These are phyloP conservation scores for Drosophila meridiana DNA, from an alignment of 2,888 invertebrate species.

Conservation along the genomic window DNA sequence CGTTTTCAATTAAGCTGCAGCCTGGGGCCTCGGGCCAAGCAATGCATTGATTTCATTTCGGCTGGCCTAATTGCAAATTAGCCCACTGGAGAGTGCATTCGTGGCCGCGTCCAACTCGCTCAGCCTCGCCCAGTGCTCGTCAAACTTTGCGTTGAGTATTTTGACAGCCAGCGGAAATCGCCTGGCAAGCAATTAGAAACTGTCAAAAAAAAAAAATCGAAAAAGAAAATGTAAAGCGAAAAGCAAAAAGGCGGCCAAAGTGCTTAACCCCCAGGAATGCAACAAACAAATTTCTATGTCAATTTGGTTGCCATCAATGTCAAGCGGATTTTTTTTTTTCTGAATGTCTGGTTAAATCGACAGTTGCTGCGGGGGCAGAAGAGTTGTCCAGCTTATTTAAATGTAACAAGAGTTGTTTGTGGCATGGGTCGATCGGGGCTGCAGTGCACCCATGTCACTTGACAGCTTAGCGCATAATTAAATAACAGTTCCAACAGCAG, in stretches of 20 bases:
- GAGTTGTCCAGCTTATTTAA: slow-evolving; percentile 46
- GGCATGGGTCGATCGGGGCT: slow-evolving; percentile 12
- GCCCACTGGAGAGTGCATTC: slow-evolving; percentile 48
- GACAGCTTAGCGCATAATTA: slow-evolving; percentile 78
- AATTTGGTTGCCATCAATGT: slow-evolving; percentile 76
- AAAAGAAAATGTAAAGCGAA: slow-evolving; percentile 9
- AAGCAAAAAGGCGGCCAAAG: slow-evolving; percentile 19
- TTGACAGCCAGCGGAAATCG: slow-evolving; percentile 65
- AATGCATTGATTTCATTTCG: slow-evolving; percentile 71
- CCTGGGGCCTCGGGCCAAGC: slow-evolving; percentile 42
- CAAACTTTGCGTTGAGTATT: slow-evolving; percentile 36
- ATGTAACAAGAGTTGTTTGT: slow-evolving; percentile 54
- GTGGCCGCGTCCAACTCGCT: not conserved
- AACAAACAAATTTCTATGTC: slow-evolving; percentile 65
- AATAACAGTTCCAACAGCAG: slow-evolving; percentile 57
- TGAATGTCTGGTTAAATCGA: slow-evolving; percentile 38
- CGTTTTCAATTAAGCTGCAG: slow-evolving; percentile 65
- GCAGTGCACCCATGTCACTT: slow-evolving; percentile 72
- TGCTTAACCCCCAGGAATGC: slow-evolving; percentile 58
- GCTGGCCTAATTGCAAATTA: slow-evolving; percentile 75
- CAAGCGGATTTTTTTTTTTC: slow-evolving; percentile 49
- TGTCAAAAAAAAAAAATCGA: slow-evolving; percentile 53
- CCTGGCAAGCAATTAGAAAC: slow-evolving; percentile 68
- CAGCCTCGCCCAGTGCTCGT: not conserved
- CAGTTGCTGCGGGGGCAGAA: slow-evolving; percentile 21